Base-by-base conservation (phyloP, 2,888 invertebrate genomes). In the Rotaria socialis region DNA sequence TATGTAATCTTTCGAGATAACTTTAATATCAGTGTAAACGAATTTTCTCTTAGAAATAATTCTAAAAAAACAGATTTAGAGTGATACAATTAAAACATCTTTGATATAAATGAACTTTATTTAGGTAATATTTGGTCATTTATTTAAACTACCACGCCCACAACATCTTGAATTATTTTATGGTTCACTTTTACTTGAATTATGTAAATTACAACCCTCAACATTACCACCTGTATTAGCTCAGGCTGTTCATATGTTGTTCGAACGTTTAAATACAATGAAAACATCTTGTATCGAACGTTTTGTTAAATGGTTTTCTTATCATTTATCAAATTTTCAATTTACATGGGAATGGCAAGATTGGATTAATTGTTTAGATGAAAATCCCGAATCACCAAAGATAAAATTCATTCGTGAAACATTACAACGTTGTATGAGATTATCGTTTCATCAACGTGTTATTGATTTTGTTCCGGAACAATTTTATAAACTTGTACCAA, bases 251-350 rank as follows among this genome's bases (percentile, higher is more conserved):
- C 98, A 99, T 92, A 95, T 99, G 90, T 92, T 99, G 86, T 99
- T 96, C 90, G 94, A 96, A 92, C 93, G 98, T 88, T 95, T 98
- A 90, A 97, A 98, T 90, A 94, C 95, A 0, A 98, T 99, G 98
- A 97, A 97, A 91, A 95, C 96, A 0, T 94, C 96, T 3, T 96
- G 97, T 90, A 95, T 98, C 91, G 98, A 99, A 92, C 94, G 94
- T 94, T 94, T 99, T 91, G 95, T 95, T 47, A 94, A 94, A 91
- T 99, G 99, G 99, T 99, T 99, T 92, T 94, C 96, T 0, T 98
- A 98, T 91, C 98, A 99, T 92, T 93, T 99, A 91, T 97, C 97
- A 91, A 99, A 99, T 92, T 99, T 99, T 91, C 97, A 99, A 91
- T 99, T 96, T 91, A 94, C 96, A 86, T 99, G 98, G 98, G 96